Evolutionary conservation across 2,113 vertebrate species (phyloP), one percentile per base, ranked within the genome.

Genomic region (Lophius piscatorius): DNA sequence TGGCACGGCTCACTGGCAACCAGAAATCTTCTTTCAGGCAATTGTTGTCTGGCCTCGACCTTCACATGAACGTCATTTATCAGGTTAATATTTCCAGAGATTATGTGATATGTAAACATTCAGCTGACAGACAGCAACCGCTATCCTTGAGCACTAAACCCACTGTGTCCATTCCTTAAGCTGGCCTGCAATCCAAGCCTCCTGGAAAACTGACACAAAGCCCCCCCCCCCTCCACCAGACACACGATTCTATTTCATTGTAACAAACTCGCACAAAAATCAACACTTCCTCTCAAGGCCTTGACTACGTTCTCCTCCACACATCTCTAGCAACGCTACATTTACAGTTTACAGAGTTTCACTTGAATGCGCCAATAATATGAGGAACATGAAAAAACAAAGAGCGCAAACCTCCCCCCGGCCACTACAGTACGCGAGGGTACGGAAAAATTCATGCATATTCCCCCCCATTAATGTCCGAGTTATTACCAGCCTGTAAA

Each of bases 271-370:
- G 49, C 49, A 17, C 33, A 68, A 31, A 80, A 74, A 70, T 65
- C 70, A 76, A 49, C 73, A 18, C 57, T 65, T 41, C 41, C 50
- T 48, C 63, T 56, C 36, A 73, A 47, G 42, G 39, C 62, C 54
- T 55, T 70, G 67, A 80, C 81, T 78, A 76, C 80, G 80, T 48
- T 45, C 61, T 6, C 58, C 78, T 78, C 78, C 72, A 61, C 64
- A 71, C 39, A 41, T 81, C 76, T 45, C 49, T 62, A 74, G 61
- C 60, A 52, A 56, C 39, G 26, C 68, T 48, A 24, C 26, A 63
- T 74, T 78, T 65, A 78, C 69, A 77, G 64, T 70, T 65, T 59
- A 45, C 41, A 2, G 42, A 64, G 47, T 70, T 62, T 63, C 81
- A 69, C 54, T 38, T 28, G 36, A 80, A 55, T n/a, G n/a, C n/a